Percentiles rank a stretch among this genome's conserved stretches.
phyloP scores from a whole-genome alignment of 2,888 invertebrate genomes.

The Pherbina coryleti region DNA sequence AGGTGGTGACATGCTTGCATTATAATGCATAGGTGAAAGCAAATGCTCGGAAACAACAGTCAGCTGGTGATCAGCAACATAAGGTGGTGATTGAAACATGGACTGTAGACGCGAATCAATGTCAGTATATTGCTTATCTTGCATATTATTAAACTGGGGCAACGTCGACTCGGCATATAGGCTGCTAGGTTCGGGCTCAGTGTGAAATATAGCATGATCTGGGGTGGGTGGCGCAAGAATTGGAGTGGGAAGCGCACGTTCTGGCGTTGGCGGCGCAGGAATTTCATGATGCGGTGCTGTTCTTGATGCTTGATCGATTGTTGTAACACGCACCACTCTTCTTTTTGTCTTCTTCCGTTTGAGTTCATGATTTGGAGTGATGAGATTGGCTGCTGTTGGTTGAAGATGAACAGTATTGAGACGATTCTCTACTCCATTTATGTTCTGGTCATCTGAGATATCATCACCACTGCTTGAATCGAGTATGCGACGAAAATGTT shows the following conservation, averaged over 20 bases:
- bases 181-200: slow-evolving; percentile 37
- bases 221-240: slow-evolving; percentile 38
- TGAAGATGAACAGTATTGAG: background rate
- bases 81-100: slow-evolving; percentile 54
- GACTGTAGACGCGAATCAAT: slow-evolving; percentile 53
- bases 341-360: slow-evolving; percentile 39
- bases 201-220: slow-evolving; percentile 51
- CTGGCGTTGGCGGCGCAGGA: background rate
- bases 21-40: background rate
- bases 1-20: background rate
- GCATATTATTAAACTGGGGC: slow-evolving; percentile 44
- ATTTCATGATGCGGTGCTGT: background rate
- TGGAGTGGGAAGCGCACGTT: background rate
- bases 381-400: background rate
- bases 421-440: background rate
- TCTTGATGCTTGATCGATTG: background rate
- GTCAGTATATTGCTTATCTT: slow-evolving; percentile 52
- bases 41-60: background rate
- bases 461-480: slow-evolving; percentile 31
- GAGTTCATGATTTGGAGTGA: background rate
- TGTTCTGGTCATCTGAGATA: background rate
- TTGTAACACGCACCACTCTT: slow-evolving; percentile 26
- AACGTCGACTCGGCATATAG: slow-evolving; percentile 31
- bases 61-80: background rate
- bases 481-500: slow-evolving; percentile 15